phyloP scores from a whole-genome alignment of 2,113 vertebrate genomes.

The Erythrolamprus reginae region DNA sequence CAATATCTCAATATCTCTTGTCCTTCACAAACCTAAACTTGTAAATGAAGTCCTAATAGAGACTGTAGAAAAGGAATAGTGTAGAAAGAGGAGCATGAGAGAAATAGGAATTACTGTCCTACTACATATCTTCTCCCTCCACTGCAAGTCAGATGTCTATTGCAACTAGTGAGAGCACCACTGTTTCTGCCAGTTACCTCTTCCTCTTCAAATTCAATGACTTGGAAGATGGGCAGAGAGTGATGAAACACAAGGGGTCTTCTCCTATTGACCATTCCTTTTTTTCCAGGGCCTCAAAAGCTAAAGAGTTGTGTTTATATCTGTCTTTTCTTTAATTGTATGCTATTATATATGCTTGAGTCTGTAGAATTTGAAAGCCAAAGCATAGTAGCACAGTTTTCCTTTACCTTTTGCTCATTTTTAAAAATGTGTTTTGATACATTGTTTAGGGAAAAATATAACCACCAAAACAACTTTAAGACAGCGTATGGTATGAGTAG shows the following conservation, averaged over 20 bases:
- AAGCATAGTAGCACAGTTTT: neutral
- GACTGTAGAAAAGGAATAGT: neutral
- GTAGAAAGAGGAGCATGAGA: neutral
- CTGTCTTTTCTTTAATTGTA: neutral
- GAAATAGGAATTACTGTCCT: neutral
- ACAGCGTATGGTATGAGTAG: too few species aligned
- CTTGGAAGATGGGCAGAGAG: neutral
- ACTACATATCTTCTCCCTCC: neutral
- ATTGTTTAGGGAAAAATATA: too few species aligned
- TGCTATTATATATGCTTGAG: neutral
- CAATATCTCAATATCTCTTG: neutral
- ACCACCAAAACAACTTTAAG: too few species aligned
- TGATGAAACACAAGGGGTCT: neutral
- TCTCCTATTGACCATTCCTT: neutral
- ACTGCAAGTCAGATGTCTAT: neutral
- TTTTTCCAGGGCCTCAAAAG: neutral
- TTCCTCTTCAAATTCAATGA: neutral
- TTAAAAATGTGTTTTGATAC: slow-evolving; percentile 28
- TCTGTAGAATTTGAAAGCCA: neutral
- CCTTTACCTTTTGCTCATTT: neutral
- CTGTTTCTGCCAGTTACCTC: neutral
- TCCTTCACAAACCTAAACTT: neutral
- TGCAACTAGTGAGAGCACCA: neutral
- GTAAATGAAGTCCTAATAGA: neutral
- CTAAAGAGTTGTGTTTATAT: neutral